Conservation (phyloP, 1,140 invertebrate genomes). For the Dendroctonus ponderosae region DNA sequence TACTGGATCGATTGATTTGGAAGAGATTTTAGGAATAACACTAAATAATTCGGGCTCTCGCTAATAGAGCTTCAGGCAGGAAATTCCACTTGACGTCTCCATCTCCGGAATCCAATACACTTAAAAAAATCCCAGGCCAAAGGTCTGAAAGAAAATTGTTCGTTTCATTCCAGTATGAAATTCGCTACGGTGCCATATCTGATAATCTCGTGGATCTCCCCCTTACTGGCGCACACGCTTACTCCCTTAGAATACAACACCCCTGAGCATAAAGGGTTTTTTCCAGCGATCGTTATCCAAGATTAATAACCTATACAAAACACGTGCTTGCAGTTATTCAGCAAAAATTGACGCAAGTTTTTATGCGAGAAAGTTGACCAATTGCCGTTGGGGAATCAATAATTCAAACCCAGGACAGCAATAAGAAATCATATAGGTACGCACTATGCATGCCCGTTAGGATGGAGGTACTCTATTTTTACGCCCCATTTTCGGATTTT, state of each 20-base stretch:
- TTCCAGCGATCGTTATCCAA: conserved; percentile 27
- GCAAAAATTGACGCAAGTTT: background rate
- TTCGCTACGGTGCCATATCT: conserved; percentile 31
- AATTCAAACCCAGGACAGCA: too few species aligned
- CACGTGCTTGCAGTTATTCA: conserved; percentile 12
- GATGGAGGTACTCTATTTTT: too few species aligned
- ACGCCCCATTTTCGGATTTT: too few species aligned
- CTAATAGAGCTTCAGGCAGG: background rate
- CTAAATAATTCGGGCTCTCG: too few species aligned
- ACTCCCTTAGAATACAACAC: conserved; percentile 27
- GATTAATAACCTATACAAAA: conserved; percentile 31
- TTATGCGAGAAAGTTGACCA: too few species aligned
- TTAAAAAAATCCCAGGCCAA: conserved; percentile 24
- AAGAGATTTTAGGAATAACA: too few species aligned
- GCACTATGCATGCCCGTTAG: too few species aligned
- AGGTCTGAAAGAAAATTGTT: conserved; percentile 24
- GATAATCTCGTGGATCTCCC: conserved; percentile 30
- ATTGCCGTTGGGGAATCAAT: too few species aligned
- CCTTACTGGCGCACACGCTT: conserved; percentile 26
- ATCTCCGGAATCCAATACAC: conserved; percentile 15
- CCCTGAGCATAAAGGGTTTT: conserved; percentile 30
- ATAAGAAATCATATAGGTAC: too few species aligned
- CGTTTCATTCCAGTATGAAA: conserved; percentile 23
- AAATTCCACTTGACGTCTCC: conserved; percentile 15
- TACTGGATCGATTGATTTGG: too few species aligned